phyloP scores from a whole-genome alignment of 2,113 vertebrate genomes.

The Sminthopsis crassicaudata region DNA sequence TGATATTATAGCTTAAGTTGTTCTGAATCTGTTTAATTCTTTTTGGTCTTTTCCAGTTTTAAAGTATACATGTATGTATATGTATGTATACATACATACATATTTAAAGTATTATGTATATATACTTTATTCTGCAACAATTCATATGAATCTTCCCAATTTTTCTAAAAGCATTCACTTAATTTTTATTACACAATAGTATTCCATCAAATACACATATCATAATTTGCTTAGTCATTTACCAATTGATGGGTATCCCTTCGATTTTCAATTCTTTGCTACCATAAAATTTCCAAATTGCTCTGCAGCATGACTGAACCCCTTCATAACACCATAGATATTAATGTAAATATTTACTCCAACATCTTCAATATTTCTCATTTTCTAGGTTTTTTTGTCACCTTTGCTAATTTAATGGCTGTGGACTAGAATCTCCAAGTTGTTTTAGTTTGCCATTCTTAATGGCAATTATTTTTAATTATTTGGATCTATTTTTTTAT shows the following conservation, averaged over 20 bases:
- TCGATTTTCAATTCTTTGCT: background rate
- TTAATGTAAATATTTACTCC: background rate
- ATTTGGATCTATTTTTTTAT: background rate
- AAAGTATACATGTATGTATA: background rate
- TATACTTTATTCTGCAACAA: background rate
- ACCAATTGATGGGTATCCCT: background rate
- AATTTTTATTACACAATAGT: background rate
- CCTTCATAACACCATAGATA: background rate
- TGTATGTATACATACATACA: background rate
- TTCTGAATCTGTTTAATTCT: background rate
- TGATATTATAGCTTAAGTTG: background rate
- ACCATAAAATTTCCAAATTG: background rate
- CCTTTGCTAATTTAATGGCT: background rate
- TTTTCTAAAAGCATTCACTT: background rate
- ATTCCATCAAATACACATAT: background rate
- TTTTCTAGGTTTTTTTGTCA: background rate
- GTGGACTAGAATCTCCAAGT: background rate
- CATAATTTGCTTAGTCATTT: background rate
- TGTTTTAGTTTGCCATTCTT: background rate
- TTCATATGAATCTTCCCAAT: background rate
- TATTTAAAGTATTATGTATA: background rate
- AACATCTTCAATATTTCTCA: background rate
- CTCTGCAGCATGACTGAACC: background rate
- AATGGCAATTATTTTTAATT: background rate
- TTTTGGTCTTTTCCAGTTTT: background rate